These are phyloP conservation scores for Sinocyclocheilus rhinocerous DNA, from an alignment of 2,113 vertebrate genomes.

Conservation along the genomic window DNA sequence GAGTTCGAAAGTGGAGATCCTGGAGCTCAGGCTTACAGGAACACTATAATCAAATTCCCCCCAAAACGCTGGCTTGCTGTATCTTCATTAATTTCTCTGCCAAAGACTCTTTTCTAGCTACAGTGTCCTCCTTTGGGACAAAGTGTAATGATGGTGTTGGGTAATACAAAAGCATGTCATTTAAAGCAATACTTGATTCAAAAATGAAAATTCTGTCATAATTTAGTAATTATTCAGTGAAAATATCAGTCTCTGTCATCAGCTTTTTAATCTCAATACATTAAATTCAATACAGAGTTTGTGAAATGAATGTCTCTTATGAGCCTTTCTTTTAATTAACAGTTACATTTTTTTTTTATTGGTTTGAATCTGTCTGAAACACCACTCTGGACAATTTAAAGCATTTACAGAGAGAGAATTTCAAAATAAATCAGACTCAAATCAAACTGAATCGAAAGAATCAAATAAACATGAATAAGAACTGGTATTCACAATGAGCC, in stretches of 20 bases:
- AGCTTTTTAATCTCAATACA: neutral
- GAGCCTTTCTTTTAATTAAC: too few relatives aligned
- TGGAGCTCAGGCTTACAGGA: slow-evolving; percentile 17
- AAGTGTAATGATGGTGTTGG: neutral
- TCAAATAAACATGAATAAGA: too few relatives aligned
- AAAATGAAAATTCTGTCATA: neutral
- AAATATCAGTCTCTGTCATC: neutral
- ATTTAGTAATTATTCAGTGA: neutral
- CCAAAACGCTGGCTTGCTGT: slow-evolving; percentile 25
- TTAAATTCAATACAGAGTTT: too few relatives aligned
- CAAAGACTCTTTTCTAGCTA: neutral
- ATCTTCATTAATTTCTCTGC: neutral
- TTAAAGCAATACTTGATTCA: too few relatives aligned
- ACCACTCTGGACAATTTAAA: too few relatives aligned
- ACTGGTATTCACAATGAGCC: too few relatives aligned
- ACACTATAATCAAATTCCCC: slow-evolving; percentile 48
- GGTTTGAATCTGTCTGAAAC: too few relatives aligned
- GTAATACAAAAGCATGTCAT: neutral
- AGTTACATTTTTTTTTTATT: too few relatives aligned
- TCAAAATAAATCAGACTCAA: too few relatives aligned
- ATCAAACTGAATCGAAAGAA: too few relatives aligned
- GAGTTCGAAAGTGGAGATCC: neutral
- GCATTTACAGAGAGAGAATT: too few relatives aligned
- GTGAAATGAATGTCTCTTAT: too few relatives aligned
- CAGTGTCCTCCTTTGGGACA: neutral